phyloP scores from a whole-genome alignment of 2,797 vertebrate species.

The Cryptoprocta ferox region DNA sequence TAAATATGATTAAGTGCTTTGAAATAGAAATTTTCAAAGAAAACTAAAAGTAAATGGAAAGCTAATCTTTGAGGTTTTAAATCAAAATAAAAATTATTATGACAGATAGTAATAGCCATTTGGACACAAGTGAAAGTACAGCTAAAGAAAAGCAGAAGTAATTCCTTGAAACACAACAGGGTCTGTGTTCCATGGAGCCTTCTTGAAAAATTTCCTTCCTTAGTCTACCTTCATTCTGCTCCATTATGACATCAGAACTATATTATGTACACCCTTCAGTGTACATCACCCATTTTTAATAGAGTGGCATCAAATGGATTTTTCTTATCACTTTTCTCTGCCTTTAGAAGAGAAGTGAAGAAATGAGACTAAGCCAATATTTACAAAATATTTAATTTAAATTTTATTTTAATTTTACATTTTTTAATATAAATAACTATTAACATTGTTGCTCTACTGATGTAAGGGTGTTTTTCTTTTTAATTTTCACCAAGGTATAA shows the following conservation, averaged over 20 bases:
- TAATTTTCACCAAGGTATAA: not conserved
- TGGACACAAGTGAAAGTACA: not conserved
- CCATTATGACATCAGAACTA: not conserved
- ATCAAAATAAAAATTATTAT: not conserved
- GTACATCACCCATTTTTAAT: not conserved
- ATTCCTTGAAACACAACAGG: not conserved
- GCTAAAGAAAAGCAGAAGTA: not conserved
- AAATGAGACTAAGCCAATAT: not conserved
- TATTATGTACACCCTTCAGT: accelerated
- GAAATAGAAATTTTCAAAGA: not conserved
- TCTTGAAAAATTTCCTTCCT: not conserved
- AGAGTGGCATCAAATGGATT: not conserved
- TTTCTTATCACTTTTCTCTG: not conserved
- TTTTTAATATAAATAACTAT: not conserved
- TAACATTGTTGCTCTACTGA: not conserved
- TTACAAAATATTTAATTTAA: not conserved
- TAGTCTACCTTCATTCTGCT: not conserved
- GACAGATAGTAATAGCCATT: not conserved
- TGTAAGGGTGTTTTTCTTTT: not conserved
- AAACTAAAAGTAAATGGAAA: not conserved
- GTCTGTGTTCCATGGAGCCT: not conserved
- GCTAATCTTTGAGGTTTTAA: not conserved
- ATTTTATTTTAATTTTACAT: not conserved
- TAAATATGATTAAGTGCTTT: not conserved
- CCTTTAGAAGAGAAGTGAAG: not conserved